Percentiles rank a stretch among this genome's conserved stretches.
Conservation (phyloP, 1,140 invertebrate species). For the Thaumatotibia leucotreta region DNA sequence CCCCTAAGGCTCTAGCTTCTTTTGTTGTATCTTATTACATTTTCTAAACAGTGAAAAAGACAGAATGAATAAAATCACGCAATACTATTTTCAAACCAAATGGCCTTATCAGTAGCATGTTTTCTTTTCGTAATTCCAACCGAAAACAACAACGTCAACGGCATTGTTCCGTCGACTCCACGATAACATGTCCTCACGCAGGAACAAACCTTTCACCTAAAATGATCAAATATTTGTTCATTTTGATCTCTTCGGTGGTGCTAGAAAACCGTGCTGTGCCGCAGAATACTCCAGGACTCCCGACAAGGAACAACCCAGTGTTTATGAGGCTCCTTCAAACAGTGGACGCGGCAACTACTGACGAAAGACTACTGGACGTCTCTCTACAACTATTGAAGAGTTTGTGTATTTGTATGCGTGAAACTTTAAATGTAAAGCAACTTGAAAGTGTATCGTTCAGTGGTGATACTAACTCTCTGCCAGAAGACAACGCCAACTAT, state of each 20-base stretch:
- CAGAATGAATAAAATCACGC: background rate
- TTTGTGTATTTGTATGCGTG: slow-evolving; percentile 51
- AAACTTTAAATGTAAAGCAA: slow-evolving; percentile 36
- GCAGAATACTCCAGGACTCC: background rate
- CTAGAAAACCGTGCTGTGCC: background rate
- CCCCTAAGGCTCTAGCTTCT: background rate
- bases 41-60: background rate
- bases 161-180: background rate
- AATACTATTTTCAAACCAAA: background rate
- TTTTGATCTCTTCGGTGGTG: background rate
- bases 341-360: slow-evolving; percentile 40
- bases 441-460: slow-evolving; percentile 18
- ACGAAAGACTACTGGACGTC: slow-evolving; percentile 45
- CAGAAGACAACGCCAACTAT: slow-evolving; percentile 13
- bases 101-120: background rate
- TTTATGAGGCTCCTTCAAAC: slow-evolving; percentile 45
- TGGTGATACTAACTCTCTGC: slow-evolving; percentile 21
- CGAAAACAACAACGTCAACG: slow-evolving; percentile 4
- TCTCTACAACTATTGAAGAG: slow-evolving; percentile 49
- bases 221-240: slow-evolving; percentile 4
- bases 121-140: background rate
- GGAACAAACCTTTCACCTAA: background rate
- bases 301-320: slow-evolving; percentile 34
- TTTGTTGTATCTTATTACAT: background rate
- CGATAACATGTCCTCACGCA: background rate